Evolutionary conservation across 2,797 vertebrate species (phyloP), one percentile per base, ranked within the genome.

Genomic region (Intellagama lesueurii): DNA sequence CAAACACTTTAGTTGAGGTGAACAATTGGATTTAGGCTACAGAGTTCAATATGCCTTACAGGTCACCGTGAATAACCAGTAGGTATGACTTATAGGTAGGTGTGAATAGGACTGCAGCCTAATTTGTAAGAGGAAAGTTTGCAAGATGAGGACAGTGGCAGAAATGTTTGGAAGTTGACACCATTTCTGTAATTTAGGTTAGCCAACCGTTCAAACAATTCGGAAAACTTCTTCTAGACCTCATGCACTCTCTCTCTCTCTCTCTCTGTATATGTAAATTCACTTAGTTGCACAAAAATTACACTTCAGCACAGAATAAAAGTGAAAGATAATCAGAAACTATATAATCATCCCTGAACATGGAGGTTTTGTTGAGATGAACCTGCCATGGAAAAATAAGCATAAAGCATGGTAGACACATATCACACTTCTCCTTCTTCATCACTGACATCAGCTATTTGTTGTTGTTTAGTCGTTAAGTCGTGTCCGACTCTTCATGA

Each of bases 91-190:
- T 40, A 40, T 3, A 73, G 70, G n/a, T 40, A 73, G 40, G 32
- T 40, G 73, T 76, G 22, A 76, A 76, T 66, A 89, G 90, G 73
- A 69, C 85, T 70, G 44, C 4, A 0, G 73, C 81, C 35, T 90
- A 94, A 95, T 92, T 0, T 87, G 28, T 19, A 75, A 35, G 32
- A n/a, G 26, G 40, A 86, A 32, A 81, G 72, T 76, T 75, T 94
- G 81, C 1, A 0, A 86, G 87, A 94, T 87, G 89, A 91, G 89
- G 93, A 92, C 80, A 92, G 91, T 88, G 28, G 72, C 12, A 77
- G 78, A 90, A 44, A 87, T 93, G 87, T 73, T 83, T 90, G 85
- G 92, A 81, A 90, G 89, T 47, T 85, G 83, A 89, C 90, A 79
- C 24, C 7, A 79, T 87, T 77, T 86, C 86, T 86, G 14, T 68